These are phyloP conservation scores for Nothura maculosa DNA, from an alignment of 2,797 vertebrate species.

Conservation along the genomic window DNA sequence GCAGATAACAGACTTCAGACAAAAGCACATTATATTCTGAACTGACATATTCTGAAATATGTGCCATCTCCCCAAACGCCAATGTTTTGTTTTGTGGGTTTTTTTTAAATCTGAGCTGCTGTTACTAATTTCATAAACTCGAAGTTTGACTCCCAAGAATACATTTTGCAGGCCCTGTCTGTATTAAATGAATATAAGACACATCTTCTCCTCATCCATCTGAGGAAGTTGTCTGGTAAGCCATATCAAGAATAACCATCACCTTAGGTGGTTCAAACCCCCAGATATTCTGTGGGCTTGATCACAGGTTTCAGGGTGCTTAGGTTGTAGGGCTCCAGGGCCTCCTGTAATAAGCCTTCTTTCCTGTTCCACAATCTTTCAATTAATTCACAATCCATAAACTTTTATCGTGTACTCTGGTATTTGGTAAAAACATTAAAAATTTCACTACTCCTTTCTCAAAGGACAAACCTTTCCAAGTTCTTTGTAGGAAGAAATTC, in stretches of 20 bases:
- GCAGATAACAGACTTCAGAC: not conserved
- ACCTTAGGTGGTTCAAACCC: not conserved
- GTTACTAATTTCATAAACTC: not conserved
- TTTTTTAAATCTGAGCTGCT: not conserved
- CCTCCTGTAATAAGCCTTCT: not conserved
- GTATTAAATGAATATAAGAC: not conserved
- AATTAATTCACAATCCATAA: conserved; percentile 2
- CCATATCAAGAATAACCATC: not conserved
- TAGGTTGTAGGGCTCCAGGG: not conserved
- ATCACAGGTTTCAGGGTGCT: not conserved
- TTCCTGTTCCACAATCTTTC: not conserved
- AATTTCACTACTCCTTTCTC: not conserved
- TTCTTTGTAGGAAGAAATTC: not conserved
- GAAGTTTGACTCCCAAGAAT: not conserved
- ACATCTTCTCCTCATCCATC: not conserved
- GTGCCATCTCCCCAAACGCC: not conserved
- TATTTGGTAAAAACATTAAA: conserved; percentile 12
- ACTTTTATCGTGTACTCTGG: not conserved
- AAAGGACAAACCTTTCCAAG: not conserved
- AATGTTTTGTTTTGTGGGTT: too few relatives aligned
- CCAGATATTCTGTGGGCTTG: not conserved
- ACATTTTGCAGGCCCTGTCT: not conserved
- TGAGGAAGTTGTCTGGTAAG: not conserved
- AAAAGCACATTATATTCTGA: not conserved
- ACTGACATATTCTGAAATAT: not conserved